phyloP scores from a whole-genome alignment of 2,888 invertebrate species.

The Dicroscelio sp. region DNA sequence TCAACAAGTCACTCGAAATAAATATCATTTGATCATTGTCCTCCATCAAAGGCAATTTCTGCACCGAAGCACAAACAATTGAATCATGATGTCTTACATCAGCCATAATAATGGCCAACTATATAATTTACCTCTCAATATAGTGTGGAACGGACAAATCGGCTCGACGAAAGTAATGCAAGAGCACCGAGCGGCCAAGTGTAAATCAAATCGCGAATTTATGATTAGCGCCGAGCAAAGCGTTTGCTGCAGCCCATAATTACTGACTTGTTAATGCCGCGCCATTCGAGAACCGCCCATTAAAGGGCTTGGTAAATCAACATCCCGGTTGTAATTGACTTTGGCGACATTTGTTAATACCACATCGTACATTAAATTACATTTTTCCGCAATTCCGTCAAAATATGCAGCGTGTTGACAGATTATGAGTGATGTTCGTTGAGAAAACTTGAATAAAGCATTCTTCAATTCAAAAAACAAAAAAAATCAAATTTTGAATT shows the following conservation, averaged over 20 bases:
- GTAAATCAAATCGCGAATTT: constrained; percentile 59
- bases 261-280: constrained; percentile 57
- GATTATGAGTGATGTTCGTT: no score
- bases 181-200: constrained; percentile 3
- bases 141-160: constrained; percentile 43
- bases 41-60: constrained; percentile 58
- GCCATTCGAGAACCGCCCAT: constrained; percentile 40
- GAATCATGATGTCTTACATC: constrained; percentile 64
- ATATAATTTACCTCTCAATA: constrained; percentile 52
- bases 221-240: constrained; percentile 48
- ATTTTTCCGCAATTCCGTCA: no score
- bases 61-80: constrained; percentile 39
- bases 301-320: constrained; percentile 58
- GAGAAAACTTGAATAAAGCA: no score
- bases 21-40: constrained; percentile 34
- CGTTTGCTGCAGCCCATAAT: constrained; percentile 54
- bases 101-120: constrained; percentile 44
- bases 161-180: constrained; percentile 36
- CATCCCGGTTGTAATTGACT: constrained; percentile 11
- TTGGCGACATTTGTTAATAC: background rate
- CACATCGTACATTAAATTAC: no score
- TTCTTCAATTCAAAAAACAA: no score
- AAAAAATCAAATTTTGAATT: no score
- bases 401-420: no score
- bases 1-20: background rate